These are phyloP conservation scores for Labeo catla DNA, from an alignment of 2,113 vertebrate species.

Conservation along the genomic window DNA sequence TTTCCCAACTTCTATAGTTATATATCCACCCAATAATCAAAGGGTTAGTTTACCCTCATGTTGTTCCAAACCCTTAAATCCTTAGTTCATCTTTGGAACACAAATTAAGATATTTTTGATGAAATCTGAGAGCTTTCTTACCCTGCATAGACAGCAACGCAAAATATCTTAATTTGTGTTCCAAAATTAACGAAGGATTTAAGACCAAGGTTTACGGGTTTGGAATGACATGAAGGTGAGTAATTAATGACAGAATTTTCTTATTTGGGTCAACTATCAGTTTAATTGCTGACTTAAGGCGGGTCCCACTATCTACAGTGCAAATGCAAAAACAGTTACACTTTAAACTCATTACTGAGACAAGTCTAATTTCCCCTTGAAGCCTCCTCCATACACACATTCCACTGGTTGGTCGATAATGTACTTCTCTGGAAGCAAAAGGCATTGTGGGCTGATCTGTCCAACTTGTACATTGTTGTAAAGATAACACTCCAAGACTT, in stretches of 20 bases:
- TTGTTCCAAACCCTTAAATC: too few relatives aligned
- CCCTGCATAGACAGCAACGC: too few relatives aligned
- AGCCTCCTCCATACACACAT: neutral
- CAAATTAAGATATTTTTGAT: too few relatives aligned
- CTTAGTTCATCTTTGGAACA: too few relatives aligned
- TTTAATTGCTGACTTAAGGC: neutral
- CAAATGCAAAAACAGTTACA: neutral
- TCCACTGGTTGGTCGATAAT: neutral
- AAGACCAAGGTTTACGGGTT: too few relatives aligned
- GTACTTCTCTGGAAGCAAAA: neutral
- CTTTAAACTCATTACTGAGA: constrained; percentile 9
- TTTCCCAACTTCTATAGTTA: neutral
- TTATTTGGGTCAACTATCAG: too few relatives aligned
- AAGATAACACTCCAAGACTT: constrained; percentile 7
- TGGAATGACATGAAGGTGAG: too few relatives aligned
- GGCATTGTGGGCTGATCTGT: neutral
- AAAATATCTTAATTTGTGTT: too few relatives aligned
- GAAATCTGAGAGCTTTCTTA: too few relatives aligned
- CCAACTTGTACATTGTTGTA: constrained; percentile 13
- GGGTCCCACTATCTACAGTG: neutral
- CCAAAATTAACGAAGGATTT: too few relatives aligned
- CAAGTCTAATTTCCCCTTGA: neutral
- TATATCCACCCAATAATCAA: neutral
- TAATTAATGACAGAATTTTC: too few relatives aligned
- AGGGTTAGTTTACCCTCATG: too few relatives aligned